Evolutionary conservation across 2,888 invertebrate genomes (phyloP), one percentile per base, ranked within the genome.

Genomic region (Trachelus troglodyta): DNA sequence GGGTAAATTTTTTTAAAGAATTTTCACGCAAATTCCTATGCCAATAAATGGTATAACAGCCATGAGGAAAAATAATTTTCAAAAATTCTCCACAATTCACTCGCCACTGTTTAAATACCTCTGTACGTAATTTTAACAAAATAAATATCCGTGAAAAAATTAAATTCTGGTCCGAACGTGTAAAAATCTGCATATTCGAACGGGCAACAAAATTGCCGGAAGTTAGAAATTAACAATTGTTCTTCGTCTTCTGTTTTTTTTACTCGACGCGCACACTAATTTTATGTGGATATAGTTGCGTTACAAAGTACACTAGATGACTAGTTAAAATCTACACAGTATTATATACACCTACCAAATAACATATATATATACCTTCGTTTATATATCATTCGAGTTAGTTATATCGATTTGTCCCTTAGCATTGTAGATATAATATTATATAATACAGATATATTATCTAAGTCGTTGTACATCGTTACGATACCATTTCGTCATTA

Each of bases 381-480:
- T 23, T 56, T 56, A 56, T 56, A 69, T 75, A 74, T 40, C 74
- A 31, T 40, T 74, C 33, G 34, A 31, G 3, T 68, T 74, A 74
- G 40, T 68, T 23, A 33, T 56, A 56, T 23, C 34, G 75, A 85
- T 88, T 87, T 85, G 86, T 87, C 86, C 80, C 84, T 83, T 87
- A 84, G 83, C 40, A 79, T 31, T 23, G 23, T 56, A 56, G 56
- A 56, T 56, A 56, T 56, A 56, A 56, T 81, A 79, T 85, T 83
- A 85, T 89, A 87, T 87, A 77, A 85, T 90, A 90, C 88, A 90
- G 84, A 84, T 89, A 89, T 80, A 23, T 56, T 85, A 85, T 78
- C 90, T 90, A 90, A 87, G 83, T 90, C 90, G 90, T 90, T 90
- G 90, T 90, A 90, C 90, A 90, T 89, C 83, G 84, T 90, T 88